phyloP scores from a whole-genome alignment of 2,113 vertebrate species.

The Larimichthys polyactis region DNA sequence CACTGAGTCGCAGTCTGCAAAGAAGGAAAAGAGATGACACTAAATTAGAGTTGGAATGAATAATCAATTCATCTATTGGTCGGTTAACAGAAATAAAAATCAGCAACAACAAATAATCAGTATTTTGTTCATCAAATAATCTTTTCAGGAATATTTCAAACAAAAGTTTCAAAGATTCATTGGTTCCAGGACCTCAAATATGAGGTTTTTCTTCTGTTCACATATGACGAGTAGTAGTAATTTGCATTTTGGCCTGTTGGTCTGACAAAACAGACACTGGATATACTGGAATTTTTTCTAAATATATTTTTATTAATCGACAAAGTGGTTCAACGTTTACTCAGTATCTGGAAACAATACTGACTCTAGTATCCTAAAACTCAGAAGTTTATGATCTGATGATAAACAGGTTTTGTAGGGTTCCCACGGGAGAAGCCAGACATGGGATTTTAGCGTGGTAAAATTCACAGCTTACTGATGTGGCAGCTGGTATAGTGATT shows the following conservation, averaged over 20 bases:
- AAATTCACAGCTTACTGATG: no score
- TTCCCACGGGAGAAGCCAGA: neutral
- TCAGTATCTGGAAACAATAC: neutral
- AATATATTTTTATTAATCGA: no score
- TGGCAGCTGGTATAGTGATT: no score
- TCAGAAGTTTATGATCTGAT: neutral
- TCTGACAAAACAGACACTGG: neutral
- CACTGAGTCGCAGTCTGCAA: slow-evolving; percentile 85
- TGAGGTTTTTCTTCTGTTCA: neutral
- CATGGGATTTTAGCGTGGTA: no score
- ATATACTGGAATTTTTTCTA: neutral
- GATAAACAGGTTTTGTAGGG: neutral
- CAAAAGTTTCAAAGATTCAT: neutral
- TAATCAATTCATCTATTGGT: fast-evolving
- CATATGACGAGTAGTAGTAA: neutral
- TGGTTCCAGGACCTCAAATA: neutral
- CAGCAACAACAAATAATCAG: neutral
- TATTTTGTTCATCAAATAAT: neutral
- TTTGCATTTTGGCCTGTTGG: neutral
- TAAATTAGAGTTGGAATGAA: neutral
- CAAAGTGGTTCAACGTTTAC: no score
- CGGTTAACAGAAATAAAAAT: neutral
- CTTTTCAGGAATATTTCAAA: neutral
- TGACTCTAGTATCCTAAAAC: neutral
- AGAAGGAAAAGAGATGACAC: slow-evolving; percentile 32